Evolutionary conservation across 2,113 vertebrate genomes (phyloP).

Genomic region (Dasypus novemcinctus): DNA sequence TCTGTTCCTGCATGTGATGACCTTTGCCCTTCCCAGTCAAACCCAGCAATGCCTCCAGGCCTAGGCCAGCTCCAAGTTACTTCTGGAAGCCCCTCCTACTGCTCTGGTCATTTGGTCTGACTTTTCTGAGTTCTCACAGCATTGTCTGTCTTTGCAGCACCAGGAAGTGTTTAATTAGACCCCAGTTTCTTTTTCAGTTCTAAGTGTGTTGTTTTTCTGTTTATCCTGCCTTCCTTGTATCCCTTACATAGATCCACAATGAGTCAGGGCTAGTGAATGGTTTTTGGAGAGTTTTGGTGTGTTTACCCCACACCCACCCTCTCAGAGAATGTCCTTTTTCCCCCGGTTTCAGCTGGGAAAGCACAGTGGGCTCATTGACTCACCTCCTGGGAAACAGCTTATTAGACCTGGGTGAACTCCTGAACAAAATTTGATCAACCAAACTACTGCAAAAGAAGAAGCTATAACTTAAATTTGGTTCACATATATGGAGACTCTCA

Average conservation of each 20-base stretch:
- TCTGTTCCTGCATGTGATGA: not conserved
- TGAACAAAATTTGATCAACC: not conserved
- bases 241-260: not conserved
- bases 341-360: not conserved
- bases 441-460: not conserved
- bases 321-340: not conserved
- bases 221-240: not conserved
- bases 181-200: not conserved
- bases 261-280: not conserved
- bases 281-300: not conserved
- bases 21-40: not conserved
- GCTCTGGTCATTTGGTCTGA: not conserved
- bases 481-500: not conserved
- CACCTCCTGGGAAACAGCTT: not conserved
- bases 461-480: not conserved
- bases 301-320: not conserved
- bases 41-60: not conserved
- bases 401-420: not conserved
- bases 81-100: not conserved
- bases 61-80: too few species aligned
- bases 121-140: not conserved
- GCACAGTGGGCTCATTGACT: not conserved
- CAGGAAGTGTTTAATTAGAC: not conserved
- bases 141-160: not conserved
- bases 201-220: not conserved